phyloP scores from a whole-genome alignment of 2,888 invertebrate genomes.

The Tuta absoluta region DNA sequence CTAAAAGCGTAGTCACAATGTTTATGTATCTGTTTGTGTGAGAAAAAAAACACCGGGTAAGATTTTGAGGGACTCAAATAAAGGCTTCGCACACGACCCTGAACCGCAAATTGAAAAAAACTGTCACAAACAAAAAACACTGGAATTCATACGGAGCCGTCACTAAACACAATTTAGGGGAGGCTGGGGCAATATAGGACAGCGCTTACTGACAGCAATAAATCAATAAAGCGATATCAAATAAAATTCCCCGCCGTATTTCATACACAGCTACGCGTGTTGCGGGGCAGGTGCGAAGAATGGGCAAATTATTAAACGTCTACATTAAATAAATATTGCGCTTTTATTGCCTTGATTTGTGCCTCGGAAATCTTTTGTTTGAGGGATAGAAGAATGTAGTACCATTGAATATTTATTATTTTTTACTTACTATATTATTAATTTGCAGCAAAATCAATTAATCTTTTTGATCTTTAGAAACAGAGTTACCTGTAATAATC shows the following conservation, averaged over 20 bases:
- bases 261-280: constrained; percentile 47
- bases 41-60: not conserved
- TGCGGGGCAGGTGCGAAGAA: constrained; percentile 11
- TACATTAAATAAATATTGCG: constrained; percentile 14
- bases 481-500: too few relatives aligned
- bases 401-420: not conserved
- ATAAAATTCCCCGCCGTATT: constrained; percentile 71
- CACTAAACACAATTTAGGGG: constrained; percentile 54
- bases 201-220: constrained; percentile 53
- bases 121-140: constrained; percentile 49
- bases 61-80: not conserved
- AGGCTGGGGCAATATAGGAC: constrained; percentile 50
- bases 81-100: not conserved
- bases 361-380: not conserved
- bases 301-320: constrained; percentile 21
- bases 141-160: constrained; percentile 50
- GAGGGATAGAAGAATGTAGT: not conserved
- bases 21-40: too few relatives aligned
- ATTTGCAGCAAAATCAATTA: too few relatives aligned
- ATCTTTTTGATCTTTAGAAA: too few relatives aligned
- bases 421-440: not conserved
- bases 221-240: constrained; percentile 77
- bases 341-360: constrained; percentile 8
- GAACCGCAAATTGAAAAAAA: constrained; percentile 42
- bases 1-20: too few relatives aligned